Evolutionary conservation across 2,888 invertebrate species (phyloP).

Genomic region (Spodoptera littoralis): DNA sequence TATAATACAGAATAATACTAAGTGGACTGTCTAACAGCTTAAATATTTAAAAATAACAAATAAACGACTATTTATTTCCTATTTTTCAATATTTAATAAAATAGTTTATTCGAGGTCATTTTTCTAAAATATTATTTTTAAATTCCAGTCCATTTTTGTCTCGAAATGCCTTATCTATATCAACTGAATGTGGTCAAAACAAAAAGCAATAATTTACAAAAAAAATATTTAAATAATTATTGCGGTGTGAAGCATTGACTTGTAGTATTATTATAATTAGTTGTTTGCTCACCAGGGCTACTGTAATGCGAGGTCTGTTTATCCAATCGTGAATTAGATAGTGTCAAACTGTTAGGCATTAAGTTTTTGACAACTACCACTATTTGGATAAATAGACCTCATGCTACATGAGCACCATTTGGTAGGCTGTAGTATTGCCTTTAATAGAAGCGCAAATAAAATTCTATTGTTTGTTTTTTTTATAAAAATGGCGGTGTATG

Average conservation of each 20-base stretch:
- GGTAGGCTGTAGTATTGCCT: slow-evolving; percentile 3
- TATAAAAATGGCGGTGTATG: slow-evolving; percentile 33
- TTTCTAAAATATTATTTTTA: slow-evolving; percentile 16
- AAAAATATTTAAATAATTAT: slow-evolving; percentile 18
- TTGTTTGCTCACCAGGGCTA: too few species aligned
- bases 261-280: slow-evolving; percentile 22
- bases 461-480: slow-evolving; percentile 10
- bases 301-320: too few species aligned
- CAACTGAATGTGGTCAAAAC: slow-evolving; percentile 32
- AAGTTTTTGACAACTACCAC: too few species aligned
- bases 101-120: slow-evolving; percentile 5
- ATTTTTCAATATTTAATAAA: too few species aligned
- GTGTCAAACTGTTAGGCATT: too few species aligned
- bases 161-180: slow-evolving; percentile 11
- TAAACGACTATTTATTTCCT: too few species aligned
- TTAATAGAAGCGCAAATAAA: slow-evolving; percentile 37
- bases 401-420: too few species aligned
- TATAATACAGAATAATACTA: slow-evolving; percentile 50
- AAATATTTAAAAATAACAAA: too few species aligned
- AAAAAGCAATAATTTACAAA: slow-evolving; percentile 10
- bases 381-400: too few species aligned
- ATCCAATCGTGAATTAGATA: too few species aligned
- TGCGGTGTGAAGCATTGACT: slow-evolving; percentile 34
- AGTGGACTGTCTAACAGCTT: too few species aligned
- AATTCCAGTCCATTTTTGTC: slow-evolving; percentile 21